phyloP scores from a whole-genome alignment of 2,797 vertebrate genomes.

The Halcyon smyrnensis region DNA sequence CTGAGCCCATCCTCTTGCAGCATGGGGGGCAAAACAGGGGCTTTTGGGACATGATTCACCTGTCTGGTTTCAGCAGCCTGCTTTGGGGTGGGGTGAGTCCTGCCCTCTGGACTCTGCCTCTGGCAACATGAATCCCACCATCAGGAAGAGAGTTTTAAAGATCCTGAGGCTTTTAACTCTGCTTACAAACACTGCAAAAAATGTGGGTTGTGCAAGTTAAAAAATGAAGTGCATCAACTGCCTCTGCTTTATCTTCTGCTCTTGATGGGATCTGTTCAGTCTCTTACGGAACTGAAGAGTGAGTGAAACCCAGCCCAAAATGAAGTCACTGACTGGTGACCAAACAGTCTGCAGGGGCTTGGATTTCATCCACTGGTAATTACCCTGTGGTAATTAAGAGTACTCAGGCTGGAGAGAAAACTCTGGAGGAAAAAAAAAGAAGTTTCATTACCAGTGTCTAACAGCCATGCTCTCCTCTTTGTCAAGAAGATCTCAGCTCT shows the following conservation, averaged over 20 bases:
- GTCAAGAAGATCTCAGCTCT: not conserved
- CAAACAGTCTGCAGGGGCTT: not conserved
- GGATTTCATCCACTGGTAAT: constrained; percentile 42
- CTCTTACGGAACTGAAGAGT: not conserved
- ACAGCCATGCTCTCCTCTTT: not conserved
- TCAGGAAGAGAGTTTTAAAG: not conserved
- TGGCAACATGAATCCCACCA: rapidly evolving
- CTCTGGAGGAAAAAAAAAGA: not conserved
- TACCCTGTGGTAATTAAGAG: constrained; percentile 3
- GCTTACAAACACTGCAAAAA: not conserved
- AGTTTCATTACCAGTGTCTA: not conserved
- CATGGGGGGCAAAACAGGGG: not conserved
- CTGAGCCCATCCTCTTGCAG: not conserved
- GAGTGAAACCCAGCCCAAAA: not conserved
- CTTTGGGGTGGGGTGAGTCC: not conserved
- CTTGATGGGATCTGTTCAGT: not conserved
- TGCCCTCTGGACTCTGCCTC: not conserved
- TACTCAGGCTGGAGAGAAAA: not conserved
- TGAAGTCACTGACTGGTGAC: constrained; percentile 39
- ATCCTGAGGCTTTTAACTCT: not conserved
- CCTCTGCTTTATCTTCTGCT: not conserved
- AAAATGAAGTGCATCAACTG: not conserved
- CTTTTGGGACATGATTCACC: rapidly evolving
- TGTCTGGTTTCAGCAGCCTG: not conserved
- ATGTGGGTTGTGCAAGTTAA: not conserved